Conservation (phyloP, 2,888 invertebrate genomes). For the Choristoneura rosaceana region DNA sequence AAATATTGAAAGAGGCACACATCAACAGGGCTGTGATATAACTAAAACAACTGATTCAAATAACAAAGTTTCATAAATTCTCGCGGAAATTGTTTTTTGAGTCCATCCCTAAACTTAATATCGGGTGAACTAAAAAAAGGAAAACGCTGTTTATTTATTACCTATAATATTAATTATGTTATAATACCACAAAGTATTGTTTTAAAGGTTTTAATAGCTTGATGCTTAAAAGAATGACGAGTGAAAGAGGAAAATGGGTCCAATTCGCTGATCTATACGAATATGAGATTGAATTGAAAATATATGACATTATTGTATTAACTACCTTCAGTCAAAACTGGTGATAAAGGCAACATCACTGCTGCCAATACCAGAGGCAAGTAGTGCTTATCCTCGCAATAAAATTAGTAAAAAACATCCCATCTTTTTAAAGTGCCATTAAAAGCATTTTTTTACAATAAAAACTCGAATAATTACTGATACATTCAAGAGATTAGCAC, state of each 20-base stretch:
- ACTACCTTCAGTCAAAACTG: not conserved
- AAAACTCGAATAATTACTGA: constrained; percentile 50
- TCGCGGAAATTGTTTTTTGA: constrained; percentile 51
- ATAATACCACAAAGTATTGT: constrained; percentile 80
- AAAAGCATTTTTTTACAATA: constrained; percentile 52
- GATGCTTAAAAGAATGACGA: constrained; percentile 62
- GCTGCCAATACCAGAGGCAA: constrained; percentile 59
- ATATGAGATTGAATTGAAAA: not conserved
- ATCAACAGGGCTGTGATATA: constrained; percentile 82
- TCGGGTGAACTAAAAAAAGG: constrained; percentile 65
- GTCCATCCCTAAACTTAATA: constrained; percentile 60
- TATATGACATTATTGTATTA: not conserved
- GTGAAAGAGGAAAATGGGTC: constrained; percentile 62
- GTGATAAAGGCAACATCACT: not conserved
- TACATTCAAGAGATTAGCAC: constrained; percentile 27
- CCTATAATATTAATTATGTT: constrained; percentile 48
- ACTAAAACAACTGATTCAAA: constrained; percentile 1
- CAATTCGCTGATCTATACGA: constrained; percentile 50
- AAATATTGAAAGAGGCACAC: constrained; percentile 67
- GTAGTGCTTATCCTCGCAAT: constrained; percentile 32
- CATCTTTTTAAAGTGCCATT: constrained; percentile 51
- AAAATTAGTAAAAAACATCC: constrained; percentile 18
- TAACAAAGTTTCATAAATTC: not conserved
- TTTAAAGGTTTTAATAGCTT: constrained; percentile 62
- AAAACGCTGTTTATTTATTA: constrained; percentile 58